Percentiles rank a stretch among this genome's conserved stretches.
Conservation (phyloP, 2,888 invertebrate genomes). For the Abrostola tripartita region DNA sequence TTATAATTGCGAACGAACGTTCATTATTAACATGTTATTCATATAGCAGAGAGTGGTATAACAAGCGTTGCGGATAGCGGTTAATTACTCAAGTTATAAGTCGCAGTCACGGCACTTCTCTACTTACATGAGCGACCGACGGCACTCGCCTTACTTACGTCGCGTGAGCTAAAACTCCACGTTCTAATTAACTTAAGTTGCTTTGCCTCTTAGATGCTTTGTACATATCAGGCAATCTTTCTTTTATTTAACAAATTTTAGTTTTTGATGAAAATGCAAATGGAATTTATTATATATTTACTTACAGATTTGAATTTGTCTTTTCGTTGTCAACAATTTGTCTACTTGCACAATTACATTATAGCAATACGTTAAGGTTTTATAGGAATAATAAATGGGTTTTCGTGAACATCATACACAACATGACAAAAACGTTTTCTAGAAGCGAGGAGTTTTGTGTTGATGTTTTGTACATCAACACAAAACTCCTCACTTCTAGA, state of each 20-base stretch:
- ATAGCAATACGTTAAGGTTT: too few species aligned
- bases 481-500: too few species aligned
- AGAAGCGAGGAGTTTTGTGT: too few species aligned
- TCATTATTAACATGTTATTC: slow-evolving; percentile 42
- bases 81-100: slow-evolving; percentile 70
- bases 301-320: too few species aligned
- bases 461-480: too few species aligned
- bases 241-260: slow-evolving; percentile 2
- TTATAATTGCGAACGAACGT: slow-evolving; percentile 29
- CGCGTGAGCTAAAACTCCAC: slow-evolving; percentile 60
- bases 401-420: too few species aligned
- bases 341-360: too few species aligned
- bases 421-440: too few species aligned
- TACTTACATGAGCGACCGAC: slow-evolving; percentile 25
- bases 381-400: too few species aligned
- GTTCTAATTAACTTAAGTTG: slow-evolving; percentile 57
- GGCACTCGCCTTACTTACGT: slow-evolving; percentile 40
- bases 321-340: too few species aligned
- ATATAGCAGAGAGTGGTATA: slow-evolving; percentile 47
- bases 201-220: slow-evolving; percentile 13
- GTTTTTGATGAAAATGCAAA: neutral
- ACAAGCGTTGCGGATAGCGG: slow-evolving; percentile 62
- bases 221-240: slow-evolving; percentile 5
- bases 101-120: slow-evolving; percentile 39
- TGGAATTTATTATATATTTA: too few species aligned